Conservation (phyloP, 2,888 invertebrate species). For the Drosophila prolongata region DNA sequence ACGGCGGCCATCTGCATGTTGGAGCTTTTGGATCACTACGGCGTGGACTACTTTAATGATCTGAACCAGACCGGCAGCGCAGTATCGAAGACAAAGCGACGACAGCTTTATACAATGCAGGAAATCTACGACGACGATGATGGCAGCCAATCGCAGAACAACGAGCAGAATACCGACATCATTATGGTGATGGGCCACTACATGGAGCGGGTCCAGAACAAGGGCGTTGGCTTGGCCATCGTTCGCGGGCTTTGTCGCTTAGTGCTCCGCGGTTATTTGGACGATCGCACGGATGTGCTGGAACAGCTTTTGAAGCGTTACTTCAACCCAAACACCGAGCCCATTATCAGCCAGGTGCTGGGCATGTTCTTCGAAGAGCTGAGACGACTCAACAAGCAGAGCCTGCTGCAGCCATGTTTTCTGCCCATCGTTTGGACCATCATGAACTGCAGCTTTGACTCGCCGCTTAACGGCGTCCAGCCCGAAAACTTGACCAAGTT, state of each 20-base stretch:
- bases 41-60: conserved; percentile 81
- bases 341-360: conserved; percentile 82
- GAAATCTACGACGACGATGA: conserved; percentile 82
- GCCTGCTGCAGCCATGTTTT: conserved; percentile 86
- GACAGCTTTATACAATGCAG: conserved; percentile 82
- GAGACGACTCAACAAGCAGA: conserved; percentile 79
- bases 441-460: conserved; percentile 90
- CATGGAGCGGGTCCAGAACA: conserved; percentile 81
- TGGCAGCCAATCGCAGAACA: conserved; percentile 49
- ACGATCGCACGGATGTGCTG: conserved; percentile 81
- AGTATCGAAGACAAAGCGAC: conserved; percentile 72
- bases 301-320: conserved; percentile 89
- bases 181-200: conserved; percentile 83
- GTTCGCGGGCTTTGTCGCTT: conserved; percentile 83
- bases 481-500: conserved; percentile 90
- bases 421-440: conserved; percentile 90
- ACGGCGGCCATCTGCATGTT: conserved; percentile 82
- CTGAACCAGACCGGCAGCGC: conserved; percentile 38
- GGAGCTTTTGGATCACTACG: conserved; percentile 83
- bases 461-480: conserved; percentile 91
- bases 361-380: conserved; percentile 83
- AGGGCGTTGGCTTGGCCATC: conserved; percentile 78
- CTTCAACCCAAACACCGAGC: conserved; percentile 90
- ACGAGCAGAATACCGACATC: conserved; percentile 80
- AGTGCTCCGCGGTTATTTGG: conserved; percentile 82